Base-by-base conservation (phyloP, 2,113 vertebrate species). In the Thamnaconus septentrionalis region DNA sequence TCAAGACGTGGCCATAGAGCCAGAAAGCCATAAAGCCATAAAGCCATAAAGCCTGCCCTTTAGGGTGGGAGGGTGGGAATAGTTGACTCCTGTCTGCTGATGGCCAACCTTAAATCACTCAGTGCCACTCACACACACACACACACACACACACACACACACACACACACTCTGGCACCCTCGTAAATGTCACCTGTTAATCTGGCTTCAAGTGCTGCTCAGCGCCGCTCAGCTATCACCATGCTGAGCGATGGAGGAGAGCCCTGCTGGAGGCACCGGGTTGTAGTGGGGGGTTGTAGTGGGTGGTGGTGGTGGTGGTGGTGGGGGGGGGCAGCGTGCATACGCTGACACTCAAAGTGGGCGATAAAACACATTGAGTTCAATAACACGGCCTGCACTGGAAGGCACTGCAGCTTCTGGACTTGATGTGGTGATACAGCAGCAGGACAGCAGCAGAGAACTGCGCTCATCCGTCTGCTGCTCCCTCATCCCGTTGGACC, bases 161-260 rank as follows among this genome's bases (percentile, higher is more conserved):
- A 31, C 18, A 31, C 18, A 31, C 76, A 56, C 72, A 69, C 80
- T 56, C 80, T 40, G 71, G 63, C 77, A 59, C 78, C 56, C 77
- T 90, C 89, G 73, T 90, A 92, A 91, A 93, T 89, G 87, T 91
- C 90, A 88, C 78, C 85, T 80, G 85, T 92, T 91, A 93, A 91
- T 92, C 89, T 89, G 85, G 65, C 75, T 82, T 87, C 84, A 85
- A 91, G 82, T 84, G 84, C 81, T 82, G 78, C 81, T 89, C 79
- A 60, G 79, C 83, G 76, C 87, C 18, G 80, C 78, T 84, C 84
- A 71, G 71, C 79, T 61, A 71, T 83, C 85, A 62, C 69, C 71
- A 65, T 71, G 53, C 66, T 42, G 41, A 70, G 72, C 62, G 64
- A 59, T 56, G 41, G 0, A 64, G 61, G 76, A 72, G 5, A 64